These are phyloP conservation scores for Diabrotica undecimpunctata DNA, from an alignment of 1,140 invertebrate species.

Conservation along the genomic window DNA sequence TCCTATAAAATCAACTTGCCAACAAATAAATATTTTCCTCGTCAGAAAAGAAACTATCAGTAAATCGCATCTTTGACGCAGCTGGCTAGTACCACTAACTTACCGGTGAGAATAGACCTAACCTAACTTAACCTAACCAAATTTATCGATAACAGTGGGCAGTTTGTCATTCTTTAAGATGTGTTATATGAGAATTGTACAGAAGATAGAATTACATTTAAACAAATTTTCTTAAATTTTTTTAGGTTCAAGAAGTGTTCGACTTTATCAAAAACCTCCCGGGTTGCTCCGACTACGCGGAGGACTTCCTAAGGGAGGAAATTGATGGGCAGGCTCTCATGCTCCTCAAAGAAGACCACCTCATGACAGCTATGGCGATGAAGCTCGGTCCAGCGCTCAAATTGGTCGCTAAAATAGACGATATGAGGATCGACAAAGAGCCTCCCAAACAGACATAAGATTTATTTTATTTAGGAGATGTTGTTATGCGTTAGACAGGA, in stretches of 20 bases:
- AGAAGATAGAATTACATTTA: too few relatives aligned
- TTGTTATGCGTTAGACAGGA: background rate
- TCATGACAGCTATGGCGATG: constrained; percentile 92
- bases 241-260: constrained; percentile 67
- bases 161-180: too few relatives aligned
- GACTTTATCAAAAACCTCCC: constrained; percentile 84
- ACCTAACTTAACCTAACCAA: too few relatives aligned
- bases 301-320: constrained; percentile 92
- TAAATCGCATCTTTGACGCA: too few relatives aligned
- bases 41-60: too few relatives aligned
- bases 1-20: too few relatives aligned
- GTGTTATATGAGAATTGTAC: too few relatives aligned
- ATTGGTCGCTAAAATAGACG: constrained; percentile 83
- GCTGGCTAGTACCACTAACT: too few relatives aligned
- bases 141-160: too few relatives aligned
- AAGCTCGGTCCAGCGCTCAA: constrained; percentile 93
- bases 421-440: constrained; percentile 62
- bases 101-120: too few relatives aligned
- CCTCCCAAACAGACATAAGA: constrained; percentile 40
- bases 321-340: constrained; percentile 93
- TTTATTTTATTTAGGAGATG: background rate
- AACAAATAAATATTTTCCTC: too few relatives aligned
- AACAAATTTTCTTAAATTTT: constrained; percentile 12
- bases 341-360: constrained; percentile 90
- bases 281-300: constrained; percentile 88